Evolutionary conservation across 2,113 vertebrate genomes (phyloP), one percentile per base, ranked within the genome.

Genomic region (Rhinoderma darwinii): DNA sequence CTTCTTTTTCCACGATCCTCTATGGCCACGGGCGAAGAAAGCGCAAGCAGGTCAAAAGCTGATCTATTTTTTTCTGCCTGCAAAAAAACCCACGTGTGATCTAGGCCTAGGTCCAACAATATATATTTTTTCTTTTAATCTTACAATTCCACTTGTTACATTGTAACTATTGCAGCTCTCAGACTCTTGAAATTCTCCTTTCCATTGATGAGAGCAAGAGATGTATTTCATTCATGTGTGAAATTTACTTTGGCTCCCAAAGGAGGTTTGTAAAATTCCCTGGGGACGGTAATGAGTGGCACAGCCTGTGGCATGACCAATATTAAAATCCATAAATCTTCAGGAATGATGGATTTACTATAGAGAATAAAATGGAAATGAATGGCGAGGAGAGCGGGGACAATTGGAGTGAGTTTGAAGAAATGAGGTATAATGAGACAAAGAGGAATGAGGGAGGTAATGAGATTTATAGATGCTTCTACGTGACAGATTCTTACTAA

Each of bases 221-320:
- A 78, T 20, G 43, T 30, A 56, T 80, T 41, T 80, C 84, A 80
- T 70, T 56, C 44, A 80, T 70, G 84, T 86, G 76, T 86, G 44
- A 86, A 80, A 86, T 86, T 80, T 80, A 80, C 61, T 80, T 86
- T 54, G 44, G 61, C 84, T 86, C 61, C 83, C 59, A 80, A 15
- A 51, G 76, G 44, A 72, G 76, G 43, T 68, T 66, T 51, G 43
- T 20, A 51, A 12, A 86, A 72, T 86, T 86, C 84, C 84, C 75
- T 22, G 30, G 43, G 63, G 84, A 70, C 63, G 11, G 44, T 86
- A 86, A 79, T 86, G 72, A 86, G 84, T 86, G 84, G 84, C 84
- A 86, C 44, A 80, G 61, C 84, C 83, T 74, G 14, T 84, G 72
- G 83, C 83, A 84, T 76, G 70, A 84, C 83, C 84, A 80, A 86